Evolutionary conservation across 1,140 invertebrate species (phyloP).

Genomic region (Cyphomyrmex costatus): DNA sequence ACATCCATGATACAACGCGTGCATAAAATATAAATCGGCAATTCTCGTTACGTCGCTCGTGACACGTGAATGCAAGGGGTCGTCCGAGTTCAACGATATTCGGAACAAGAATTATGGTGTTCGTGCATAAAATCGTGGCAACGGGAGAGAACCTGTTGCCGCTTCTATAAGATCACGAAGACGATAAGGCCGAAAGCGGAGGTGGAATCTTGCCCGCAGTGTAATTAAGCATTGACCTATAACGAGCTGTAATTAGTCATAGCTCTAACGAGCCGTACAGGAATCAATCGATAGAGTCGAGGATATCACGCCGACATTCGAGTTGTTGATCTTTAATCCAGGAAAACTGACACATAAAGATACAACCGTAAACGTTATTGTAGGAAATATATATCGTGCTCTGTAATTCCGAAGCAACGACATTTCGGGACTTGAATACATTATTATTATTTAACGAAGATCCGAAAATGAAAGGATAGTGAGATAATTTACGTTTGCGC

Average conservation of each 20-base stretch:
- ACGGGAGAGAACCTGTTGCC: slow-evolving; percentile 73
- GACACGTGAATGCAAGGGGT: slow-evolving; percentile 64
- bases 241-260: slow-evolving; percentile 85
- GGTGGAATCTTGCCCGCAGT: slow-evolving; percentile 79
- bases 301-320: slow-evolving; percentile 73
- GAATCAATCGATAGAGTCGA: slow-evolving; percentile 79
- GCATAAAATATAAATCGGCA: slow-evolving; percentile 59
- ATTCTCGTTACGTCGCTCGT: slow-evolving; percentile 63
- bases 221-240: slow-evolving; percentile 85
- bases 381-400: background rate
- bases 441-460: background rate
- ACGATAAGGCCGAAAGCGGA: slow-evolving; percentile 79
- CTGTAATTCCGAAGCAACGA: slow-evolving; percentile 10
- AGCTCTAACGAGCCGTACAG: slow-evolving; percentile 80
- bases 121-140: slow-evolving; percentile 72
- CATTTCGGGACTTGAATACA: background rate
- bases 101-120: slow-evolving; percentile 70
- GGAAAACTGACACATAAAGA: background rate
- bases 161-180: slow-evolving; percentile 77
- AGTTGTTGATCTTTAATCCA: slow-evolving; percentile 55
- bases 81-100: slow-evolving; percentile 70
- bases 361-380: slow-evolving; percentile 27
- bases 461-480: background rate
- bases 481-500: background rate
- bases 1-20: background rate